A percentile compares a stretch with the other conserved stretches of the same genome.
These are phyloP conservation scores for Tor tambroides DNA, from an alignment of 2,113 vertebrate genomes.

Conservation along the genomic window DNA sequence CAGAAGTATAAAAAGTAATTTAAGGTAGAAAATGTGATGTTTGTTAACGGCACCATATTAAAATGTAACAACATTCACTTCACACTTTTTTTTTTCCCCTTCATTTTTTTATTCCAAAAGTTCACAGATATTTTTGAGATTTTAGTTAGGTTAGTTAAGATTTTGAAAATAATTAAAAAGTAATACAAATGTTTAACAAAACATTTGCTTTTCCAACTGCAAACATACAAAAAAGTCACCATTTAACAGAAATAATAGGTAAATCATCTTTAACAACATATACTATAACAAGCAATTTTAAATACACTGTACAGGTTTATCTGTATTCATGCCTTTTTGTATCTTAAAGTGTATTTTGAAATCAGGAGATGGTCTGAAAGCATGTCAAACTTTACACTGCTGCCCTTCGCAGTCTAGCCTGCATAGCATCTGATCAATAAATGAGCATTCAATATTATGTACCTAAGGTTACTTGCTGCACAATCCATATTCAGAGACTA, in stretches of 20 bases:
- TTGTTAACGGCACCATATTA: background rate
- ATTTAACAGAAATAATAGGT: background rate
- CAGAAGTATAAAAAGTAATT: background rate
- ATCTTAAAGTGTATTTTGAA: background rate
- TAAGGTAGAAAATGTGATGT: background rate
- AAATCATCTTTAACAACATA: slow-evolving; percentile 15
- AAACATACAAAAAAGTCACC: background rate
- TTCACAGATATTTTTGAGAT: background rate
- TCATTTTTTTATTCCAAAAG: background rate
- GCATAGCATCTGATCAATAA: too few relatives aligned
- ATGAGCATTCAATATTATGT: background rate
- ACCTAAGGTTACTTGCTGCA: background rate
- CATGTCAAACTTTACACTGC: background rate
- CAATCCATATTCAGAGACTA: background rate
- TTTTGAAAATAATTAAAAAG: slow-evolving; percentile 2
- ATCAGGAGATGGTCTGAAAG: background rate
- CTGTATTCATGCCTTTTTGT: slow-evolving; percentile 1
- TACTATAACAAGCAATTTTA: slow-evolving; percentile 10
- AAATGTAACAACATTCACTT: background rate
- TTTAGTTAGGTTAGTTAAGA: slow-evolving; percentile 7
- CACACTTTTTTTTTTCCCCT: background rate
- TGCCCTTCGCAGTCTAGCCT: too few relatives aligned
- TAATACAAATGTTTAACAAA: slow-evolving; percentile 21
- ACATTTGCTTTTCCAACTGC: background rate
- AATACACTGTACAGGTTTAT: background rate